Base-by-base conservation (phyloP, 2,113 vertebrate genomes). In the Tetrao urogallus region DNA sequence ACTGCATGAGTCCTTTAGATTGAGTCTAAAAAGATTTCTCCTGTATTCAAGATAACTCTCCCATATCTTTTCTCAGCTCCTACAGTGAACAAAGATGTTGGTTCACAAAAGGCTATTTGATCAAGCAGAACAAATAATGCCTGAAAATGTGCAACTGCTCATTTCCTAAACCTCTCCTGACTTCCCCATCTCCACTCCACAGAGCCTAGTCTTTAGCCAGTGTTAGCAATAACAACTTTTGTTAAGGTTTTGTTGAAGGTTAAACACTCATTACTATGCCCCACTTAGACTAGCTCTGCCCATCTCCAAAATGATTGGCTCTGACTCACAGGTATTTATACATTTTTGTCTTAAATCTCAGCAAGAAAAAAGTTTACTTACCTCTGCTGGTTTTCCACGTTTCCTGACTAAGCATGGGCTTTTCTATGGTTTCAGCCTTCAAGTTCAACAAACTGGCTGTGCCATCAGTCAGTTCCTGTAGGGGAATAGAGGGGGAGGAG, bases 371-470 rank as follows among this genome's bases (percentile, higher is more conserved):
- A 10, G 2, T n/a, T 27, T 32, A 73, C 78, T 57, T 64, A 45
- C 8, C 65, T 94, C 50, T 78, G 38, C 72, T 88, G 69, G 11
- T 89, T 92, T 86, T 14, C 60, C 40, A 15, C 22, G 11, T 86
- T 86, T 88, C 89, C 89, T 90, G 79, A 88, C 47, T 91, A 91
- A 92, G 82, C 76, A 78, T 61, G 65, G 82, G 36, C 76, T 83
- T 90, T 90, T 86, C 65, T 78, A 11, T 16, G 3, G 32, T 61
- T 88, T 81, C 52, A 88, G 57, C 72, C 84, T 67, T 78, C 82
- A 81, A 42, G 57, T 77, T 82, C 72, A 69, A 73, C 34, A 8
- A 64, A 64, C 82, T 64, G 81, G 54, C 74, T 90, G 34, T 92
- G 91, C 78, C 86, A 73, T 88, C 89, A 58, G 74, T 60, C 66